A percentile compares a stretch with the other conserved stretches of the same genome.
Evolutionary conservation across 1,140 invertebrate species (phyloP).

Genomic region (Pectinophora gossypiella): DNA sequence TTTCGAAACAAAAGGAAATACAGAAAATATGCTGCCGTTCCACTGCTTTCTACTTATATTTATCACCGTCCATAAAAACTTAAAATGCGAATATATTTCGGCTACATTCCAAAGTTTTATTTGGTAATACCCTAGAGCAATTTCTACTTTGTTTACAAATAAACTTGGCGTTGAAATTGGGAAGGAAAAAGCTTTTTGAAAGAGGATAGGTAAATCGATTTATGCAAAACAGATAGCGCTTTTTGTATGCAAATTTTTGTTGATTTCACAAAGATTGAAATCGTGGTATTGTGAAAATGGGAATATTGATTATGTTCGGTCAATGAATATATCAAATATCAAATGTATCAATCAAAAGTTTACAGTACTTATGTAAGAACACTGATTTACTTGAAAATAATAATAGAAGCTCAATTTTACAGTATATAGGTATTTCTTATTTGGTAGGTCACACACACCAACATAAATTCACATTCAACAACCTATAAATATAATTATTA

Average conservation of each 20-base stretch:
- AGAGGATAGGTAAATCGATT: conserved; percentile 70
- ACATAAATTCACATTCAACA: too few relatives aligned
- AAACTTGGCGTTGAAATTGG: conserved; percentile 62
- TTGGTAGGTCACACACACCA: too few relatives aligned
- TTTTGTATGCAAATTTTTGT: conserved; percentile 70
- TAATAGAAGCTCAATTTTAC: too few relatives aligned
- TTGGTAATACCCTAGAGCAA: conserved; percentile 67
- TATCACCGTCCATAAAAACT: conserved; percentile 25
- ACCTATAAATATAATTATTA: too few relatives aligned
- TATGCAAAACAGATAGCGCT: conserved; percentile 68
- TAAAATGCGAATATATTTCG: conserved; percentile 33
- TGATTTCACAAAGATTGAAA: conserved; percentile 68
- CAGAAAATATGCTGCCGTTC: too few relatives aligned
- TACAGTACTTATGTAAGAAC: too few relatives aligned
- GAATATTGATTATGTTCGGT: conserved; percentile 43
- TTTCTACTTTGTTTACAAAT: conserved; percentile 70
- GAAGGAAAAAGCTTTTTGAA: conserved; percentile 64
- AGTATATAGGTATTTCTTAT: too few relatives aligned
- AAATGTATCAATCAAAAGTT: too few relatives aligned
- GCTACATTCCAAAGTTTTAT: conserved; percentile 52
- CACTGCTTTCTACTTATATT: conserved; percentile 12
- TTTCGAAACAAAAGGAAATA: too few relatives aligned
- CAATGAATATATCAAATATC: conserved; percentile 34
- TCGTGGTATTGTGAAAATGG: conserved; percentile 50
- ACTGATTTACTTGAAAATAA: too few relatives aligned